These are phyloP conservation scores for Aurelia aurita DNA, from an alignment of 30 jellyfish, hydroid and myxozoan genomes.

Conservation along the genomic window DNA sequence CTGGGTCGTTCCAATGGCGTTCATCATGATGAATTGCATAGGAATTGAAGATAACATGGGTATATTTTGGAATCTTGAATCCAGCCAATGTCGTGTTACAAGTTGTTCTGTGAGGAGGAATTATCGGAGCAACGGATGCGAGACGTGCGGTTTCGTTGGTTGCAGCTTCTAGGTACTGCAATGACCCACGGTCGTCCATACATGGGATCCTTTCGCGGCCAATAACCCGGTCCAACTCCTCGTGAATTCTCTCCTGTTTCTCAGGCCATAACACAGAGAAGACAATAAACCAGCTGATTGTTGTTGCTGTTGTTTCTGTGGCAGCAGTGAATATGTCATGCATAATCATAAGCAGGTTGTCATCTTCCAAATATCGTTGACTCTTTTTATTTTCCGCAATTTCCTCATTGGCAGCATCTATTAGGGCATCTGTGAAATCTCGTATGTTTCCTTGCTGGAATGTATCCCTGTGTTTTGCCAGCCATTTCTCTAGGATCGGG, in stretches of 20 bases:
- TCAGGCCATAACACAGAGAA: slow-evolving; percentile 62
- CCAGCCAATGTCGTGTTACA: slow-evolving; percentile 70
- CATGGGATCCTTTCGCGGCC: slow-evolving; percentile 52
- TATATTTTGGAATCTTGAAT: slow-evolving; percentile 48
- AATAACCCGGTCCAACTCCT: slow-evolving; percentile 45
- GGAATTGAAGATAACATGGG: slow-evolving; percentile 58
- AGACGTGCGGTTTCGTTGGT: slow-evolving; percentile 61
- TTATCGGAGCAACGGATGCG: slow-evolving; percentile 59
- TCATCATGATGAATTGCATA: slow-evolving; percentile 65
- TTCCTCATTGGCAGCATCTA: slow-evolving; percentile 53
- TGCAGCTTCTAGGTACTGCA: slow-evolving; percentile 55
- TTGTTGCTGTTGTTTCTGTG: slow-evolving; percentile 56
- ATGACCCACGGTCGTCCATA: slow-evolving; percentile 34
- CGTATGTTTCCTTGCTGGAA: slow-evolving; percentile 30
- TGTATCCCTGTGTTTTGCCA: slow-evolving; percentile 40
- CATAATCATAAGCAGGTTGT: slow-evolving; percentile 22
- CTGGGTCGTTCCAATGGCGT: slow-evolving; percentile 60
- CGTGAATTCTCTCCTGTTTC: slow-evolving; percentile 29
- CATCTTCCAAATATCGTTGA: slow-evolving; percentile 15
- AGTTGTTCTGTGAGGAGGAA: slow-evolving; percentile 62
- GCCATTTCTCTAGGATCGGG: slow-evolving; percentile 50
- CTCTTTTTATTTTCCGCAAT: slow-evolving; percentile 11
- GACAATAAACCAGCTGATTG: slow-evolving; percentile 53
- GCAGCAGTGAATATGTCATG: slow-evolving; percentile 65
- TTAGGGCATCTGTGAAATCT: slow-evolving; percentile 58